Evolutionary conservation across 2,113 vertebrate species (phyloP).

Genomic region (Hyperoodon ampullatus): DNA sequence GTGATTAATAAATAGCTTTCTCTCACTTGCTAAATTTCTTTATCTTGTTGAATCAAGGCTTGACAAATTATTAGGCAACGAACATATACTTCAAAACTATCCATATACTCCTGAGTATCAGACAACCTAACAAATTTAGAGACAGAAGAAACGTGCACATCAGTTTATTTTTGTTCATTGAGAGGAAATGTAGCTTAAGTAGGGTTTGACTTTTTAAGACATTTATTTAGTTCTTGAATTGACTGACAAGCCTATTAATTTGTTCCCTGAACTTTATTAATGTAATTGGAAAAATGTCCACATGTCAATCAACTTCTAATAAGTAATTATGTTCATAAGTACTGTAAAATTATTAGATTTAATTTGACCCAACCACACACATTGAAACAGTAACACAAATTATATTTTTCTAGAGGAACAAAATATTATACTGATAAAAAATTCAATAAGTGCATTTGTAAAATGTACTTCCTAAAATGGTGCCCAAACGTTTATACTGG

Average conservation of each 20-base stretch:
- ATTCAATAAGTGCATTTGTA: background rate
- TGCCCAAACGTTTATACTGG: background rate
- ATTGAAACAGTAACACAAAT: slow-evolving; percentile 25
- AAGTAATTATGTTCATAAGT: slow-evolving; percentile 76
- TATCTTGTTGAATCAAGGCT: slow-evolving; percentile 26
- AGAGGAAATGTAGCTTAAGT: slow-evolving; percentile 64
- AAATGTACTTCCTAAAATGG: background rate
- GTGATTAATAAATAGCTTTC: background rate
- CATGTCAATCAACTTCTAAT: slow-evolving; percentile 76
- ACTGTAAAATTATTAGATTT: slow-evolving; percentile 73
- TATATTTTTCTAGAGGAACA: slow-evolving; percentile 39
- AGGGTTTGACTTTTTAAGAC: slow-evolving; percentile 73
- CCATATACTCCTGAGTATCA: background rate
- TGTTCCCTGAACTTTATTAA: slow-evolving; percentile 80
- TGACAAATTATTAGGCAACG: background rate
- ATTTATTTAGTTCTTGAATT: slow-evolving; percentile 80
- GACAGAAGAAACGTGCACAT: background rate
- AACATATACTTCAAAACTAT: background rate
- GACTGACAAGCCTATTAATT: slow-evolving; percentile 79
- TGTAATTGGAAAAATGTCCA: slow-evolving; percentile 74
- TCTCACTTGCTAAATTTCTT: background rate
- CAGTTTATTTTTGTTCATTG: slow-evolving; percentile 24
- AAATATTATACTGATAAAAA: background rate
- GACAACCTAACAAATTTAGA: background rate
- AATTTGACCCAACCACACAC: slow-evolving; percentile 47